Percentiles rank a stretch among this genome's conserved stretches.
Evolutionary conservation across 2,888 invertebrate species (phyloP).

Genomic region (Zootermopsis nevadensis): DNA sequence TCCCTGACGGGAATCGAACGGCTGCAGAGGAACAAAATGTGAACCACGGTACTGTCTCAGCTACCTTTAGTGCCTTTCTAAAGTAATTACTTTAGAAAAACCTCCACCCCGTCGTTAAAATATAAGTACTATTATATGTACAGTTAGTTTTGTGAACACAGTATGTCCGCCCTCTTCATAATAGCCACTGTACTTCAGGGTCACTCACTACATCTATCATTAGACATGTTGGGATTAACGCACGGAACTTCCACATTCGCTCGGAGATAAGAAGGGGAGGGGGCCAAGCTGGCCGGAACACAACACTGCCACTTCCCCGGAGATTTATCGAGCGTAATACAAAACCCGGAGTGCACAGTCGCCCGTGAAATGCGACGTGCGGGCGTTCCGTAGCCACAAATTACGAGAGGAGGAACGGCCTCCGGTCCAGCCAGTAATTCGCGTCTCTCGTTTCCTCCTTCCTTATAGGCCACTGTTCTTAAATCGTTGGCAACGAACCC

Average conservation of each 20-base stretch:
- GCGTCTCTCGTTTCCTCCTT: background rate
- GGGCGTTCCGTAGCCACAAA: background rate
- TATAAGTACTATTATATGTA: too few relatives aligned
- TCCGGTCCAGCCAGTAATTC: background rate
- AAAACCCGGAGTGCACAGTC: background rate
- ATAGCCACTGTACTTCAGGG: background rate
- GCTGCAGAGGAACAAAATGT: too few relatives aligned
- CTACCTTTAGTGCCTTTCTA: too few relatives aligned
- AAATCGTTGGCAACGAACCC: too few relatives aligned
- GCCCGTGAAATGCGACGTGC: background rate
- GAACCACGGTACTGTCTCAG: too few relatives aligned
- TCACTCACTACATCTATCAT: background rate
- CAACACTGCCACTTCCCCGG: background rate
- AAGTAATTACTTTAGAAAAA: too few relatives aligned
- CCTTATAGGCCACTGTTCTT: too few relatives aligned
- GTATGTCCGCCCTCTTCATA: too few relatives aligned
- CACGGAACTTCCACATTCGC: background rate
- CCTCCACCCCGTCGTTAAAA: too few relatives aligned
- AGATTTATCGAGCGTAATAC: background rate
- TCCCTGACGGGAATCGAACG: too few relatives aligned
- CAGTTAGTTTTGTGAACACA: too few relatives aligned
- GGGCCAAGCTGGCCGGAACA: background rate
- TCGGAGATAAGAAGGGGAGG: background rate
- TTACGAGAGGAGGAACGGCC: background rate
- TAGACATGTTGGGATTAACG: background rate